Evolutionary conservation across 2,113 vertebrate genomes (phyloP), one percentile per base, ranked within the genome.

Genomic region (Myxocyprinus asiaticus): DNA sequence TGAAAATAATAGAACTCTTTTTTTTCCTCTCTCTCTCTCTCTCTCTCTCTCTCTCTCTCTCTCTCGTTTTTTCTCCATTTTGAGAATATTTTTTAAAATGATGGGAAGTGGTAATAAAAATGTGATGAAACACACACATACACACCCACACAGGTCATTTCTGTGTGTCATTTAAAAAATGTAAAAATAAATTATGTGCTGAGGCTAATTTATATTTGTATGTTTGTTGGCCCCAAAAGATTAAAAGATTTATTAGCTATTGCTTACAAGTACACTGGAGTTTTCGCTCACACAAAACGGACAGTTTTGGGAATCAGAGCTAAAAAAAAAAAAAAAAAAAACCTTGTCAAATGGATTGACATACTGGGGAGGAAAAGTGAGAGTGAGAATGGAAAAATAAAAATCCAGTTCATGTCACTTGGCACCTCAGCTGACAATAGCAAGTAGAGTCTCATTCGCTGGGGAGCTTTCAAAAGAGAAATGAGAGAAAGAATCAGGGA

Each of bases 1-100:
- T 90, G 89, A 92, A 92, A 92, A 91, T 78, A 88, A 89, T 87
- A 90, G 85, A 74, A 86, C 85, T 79, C 78, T 84, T 59, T 80
- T 9, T 78, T 8, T 61, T 44, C 42, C 67, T 43, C 11, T 76
- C 43, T 74, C 53, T 80, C 56, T 77, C 67, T 33, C 22, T 33
- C 22, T 33, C 22, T 33, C 22, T 33, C 22, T 85, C 63, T 80
- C 14, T 77, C n/a, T n/a, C n/a, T n/a, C n/a, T 80, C 11, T 78
- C 9, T 61, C 50, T 44, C 67, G 22, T 14, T 76, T 42, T 74
- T 48, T 80, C 51, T 77, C 67, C 79, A 69, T 77, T 56, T 73
- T 43, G 62, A 64, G 76, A 44, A 42, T 72, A 17, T 78, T 77
- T 22, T 68, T 50, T 10, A 63, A 73, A 73, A 70, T 45, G 14